phyloP scores from a whole-genome alignment of 2,888 invertebrate genomes.

The Cosmopolites sordidus region DNA sequence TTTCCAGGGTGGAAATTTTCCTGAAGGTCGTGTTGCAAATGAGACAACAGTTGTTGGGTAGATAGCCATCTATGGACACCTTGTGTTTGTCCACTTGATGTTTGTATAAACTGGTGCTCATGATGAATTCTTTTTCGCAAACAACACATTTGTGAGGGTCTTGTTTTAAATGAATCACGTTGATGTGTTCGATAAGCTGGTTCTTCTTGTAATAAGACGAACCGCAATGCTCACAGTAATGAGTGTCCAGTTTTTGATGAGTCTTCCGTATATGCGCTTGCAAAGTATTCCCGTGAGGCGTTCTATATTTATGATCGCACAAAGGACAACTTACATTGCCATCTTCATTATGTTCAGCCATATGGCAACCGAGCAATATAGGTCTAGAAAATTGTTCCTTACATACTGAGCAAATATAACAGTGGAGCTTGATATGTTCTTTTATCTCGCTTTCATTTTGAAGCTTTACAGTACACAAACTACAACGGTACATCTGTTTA shows the following conservation, averaged over 20 bases:
- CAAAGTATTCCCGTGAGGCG: conserved; percentile 35
- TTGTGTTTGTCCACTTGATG: conserved; percentile 48
- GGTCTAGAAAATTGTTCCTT: conserved; percentile 38
- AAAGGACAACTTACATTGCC: conserved; percentile 39
- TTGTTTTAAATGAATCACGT: conserved; percentile 38
- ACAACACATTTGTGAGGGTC: conserved; percentile 49
- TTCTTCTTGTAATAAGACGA: conserved; percentile 34
- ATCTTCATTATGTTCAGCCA: conserved; percentile 38
- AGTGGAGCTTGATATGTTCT: conserved; percentile 32
- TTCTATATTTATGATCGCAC: conserved; percentile 37
- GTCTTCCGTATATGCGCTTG: conserved; percentile 53
- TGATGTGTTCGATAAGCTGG: conserved; percentile 35
- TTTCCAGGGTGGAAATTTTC: conserved; percentile 43
- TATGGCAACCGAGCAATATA: conserved; percentile 41
- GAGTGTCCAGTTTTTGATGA: conserved; percentile 48
- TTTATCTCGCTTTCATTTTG: conserved; percentile 34
- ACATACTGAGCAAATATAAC: conserved; percentile 41
- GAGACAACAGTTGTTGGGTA: conserved; percentile 45
- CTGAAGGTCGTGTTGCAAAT: conserved; percentile 39
- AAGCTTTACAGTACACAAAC: conserved; percentile 36
- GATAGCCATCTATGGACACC: conserved; percentile 45
- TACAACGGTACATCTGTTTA: conserved; percentile 35
- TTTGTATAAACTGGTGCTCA: conserved; percentile 38
- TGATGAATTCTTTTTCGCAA: conserved; percentile 53
- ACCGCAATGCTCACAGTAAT: conserved; percentile 34